Percentiles rank a stretch among this genome's conserved stretches.
Conservation (phyloP, 2,797 vertebrate species). For the Scomberomorus guttatus region DNA sequence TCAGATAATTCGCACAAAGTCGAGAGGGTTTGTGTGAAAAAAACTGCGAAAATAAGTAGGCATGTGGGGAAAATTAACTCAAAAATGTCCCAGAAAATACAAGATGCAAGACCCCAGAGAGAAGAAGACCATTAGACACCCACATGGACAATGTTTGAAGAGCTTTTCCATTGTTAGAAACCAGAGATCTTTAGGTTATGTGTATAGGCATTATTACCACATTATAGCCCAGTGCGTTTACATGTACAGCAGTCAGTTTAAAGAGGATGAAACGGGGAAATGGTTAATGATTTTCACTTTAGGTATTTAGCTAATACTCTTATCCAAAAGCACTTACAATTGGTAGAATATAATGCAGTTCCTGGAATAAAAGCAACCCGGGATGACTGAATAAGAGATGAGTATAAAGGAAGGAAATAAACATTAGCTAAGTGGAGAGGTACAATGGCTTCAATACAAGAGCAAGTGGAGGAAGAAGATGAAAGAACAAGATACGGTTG, state of each 20-base stretch:
- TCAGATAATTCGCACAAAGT: conserved; percentile 32
- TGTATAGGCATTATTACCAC: not conserved
- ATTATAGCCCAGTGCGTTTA: not conserved
- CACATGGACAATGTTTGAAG: not conserved
- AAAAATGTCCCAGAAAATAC: conserved; percentile 2
- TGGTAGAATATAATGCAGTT: conserved; percentile 8
- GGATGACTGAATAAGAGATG: not conserved
- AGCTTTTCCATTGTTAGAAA: not conserved
- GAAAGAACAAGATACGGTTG: not conserved
- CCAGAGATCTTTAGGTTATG: conserved; percentile 1
- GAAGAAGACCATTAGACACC: conserved; percentile 18
- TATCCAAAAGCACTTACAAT: conserved; percentile 16
- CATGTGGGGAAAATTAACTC: conserved; percentile 29
- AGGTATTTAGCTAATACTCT: conserved; percentile 6
- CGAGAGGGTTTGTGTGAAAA: conserved; percentile 16
- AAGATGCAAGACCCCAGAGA: conserved; percentile 13
- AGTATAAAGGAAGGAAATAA: not conserved
- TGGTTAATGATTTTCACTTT: not conserved
- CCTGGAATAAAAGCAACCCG: conserved; percentile 11
- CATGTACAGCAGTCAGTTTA: conserved; percentile 1
- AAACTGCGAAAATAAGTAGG: conserved; percentile 21
- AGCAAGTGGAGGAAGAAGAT: conserved; percentile 11
- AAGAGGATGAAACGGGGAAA: not conserved
- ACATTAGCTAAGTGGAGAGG: not conserved
- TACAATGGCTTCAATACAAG: not conserved